Evolutionary conservation across 2,113 vertebrate species (phyloP).

Genomic region (Nymphicus hollandicus): DNA sequence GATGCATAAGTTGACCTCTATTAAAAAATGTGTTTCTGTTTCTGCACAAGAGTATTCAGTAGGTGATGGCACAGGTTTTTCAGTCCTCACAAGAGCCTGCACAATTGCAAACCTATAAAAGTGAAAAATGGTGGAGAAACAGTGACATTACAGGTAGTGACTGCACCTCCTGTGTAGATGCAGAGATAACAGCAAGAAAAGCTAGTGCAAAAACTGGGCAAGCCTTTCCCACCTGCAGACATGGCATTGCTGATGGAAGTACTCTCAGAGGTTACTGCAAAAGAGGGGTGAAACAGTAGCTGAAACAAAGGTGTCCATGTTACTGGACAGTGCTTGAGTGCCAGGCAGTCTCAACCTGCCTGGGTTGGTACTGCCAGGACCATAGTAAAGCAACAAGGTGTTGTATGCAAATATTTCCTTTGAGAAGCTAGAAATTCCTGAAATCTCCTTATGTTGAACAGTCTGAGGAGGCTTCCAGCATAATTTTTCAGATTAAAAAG

Average conservation of each 20-base stretch:
- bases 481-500: neutral
- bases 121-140: neutral
- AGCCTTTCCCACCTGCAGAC: neutral
- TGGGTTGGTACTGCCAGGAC: neutral
- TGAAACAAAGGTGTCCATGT: neutral
- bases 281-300: neutral
- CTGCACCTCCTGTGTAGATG: neutral
- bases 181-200: neutral
- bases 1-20: neutral
- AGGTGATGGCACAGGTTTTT: neutral
- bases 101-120: neutral
- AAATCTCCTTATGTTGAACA: neutral
- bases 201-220: neutral
- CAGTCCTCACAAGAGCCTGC: neutral
- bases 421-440: neutral
- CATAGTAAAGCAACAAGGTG: neutral
- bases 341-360: neutral
- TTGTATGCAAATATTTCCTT: neutral
- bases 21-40: neutral
- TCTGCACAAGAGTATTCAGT: neutral
- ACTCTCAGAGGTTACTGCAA: neutral
- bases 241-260: neutral
- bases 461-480: neutral
- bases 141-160: neutral
- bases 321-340: neutral